Conservation (phyloP, 2,888 invertebrate genomes). For the Pollenia griseotomentosa region DNA sequence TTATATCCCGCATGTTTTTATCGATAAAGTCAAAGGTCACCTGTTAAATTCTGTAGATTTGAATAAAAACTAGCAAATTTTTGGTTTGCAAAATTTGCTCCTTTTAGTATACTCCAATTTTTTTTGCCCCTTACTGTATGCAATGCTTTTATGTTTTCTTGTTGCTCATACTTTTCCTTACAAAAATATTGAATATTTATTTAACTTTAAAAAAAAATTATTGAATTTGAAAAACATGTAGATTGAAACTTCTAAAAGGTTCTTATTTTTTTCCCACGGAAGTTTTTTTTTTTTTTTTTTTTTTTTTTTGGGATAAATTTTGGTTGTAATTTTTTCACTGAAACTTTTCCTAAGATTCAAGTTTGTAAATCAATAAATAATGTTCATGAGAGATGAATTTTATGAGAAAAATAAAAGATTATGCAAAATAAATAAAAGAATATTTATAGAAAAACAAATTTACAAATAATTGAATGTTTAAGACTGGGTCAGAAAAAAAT, state of each 20-base stretch:
- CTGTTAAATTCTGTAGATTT: no score
- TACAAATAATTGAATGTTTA: slow-evolving; percentile 41
- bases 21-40: no score
- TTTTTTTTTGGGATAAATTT: not conserved
- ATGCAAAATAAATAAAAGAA: not conserved
- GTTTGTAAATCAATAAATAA: slow-evolving; percentile 48
- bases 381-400: slow-evolving; percentile 12
- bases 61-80: no score
- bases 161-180: not conserved
- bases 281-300: not conserved
- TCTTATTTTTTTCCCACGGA: not conserved
- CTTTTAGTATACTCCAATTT: no score
- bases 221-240: slow-evolving; percentile 49
- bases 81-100: no score
- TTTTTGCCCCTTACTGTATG: no score
- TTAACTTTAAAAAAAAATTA: slow-evolving; percentile 27
- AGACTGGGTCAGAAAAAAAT: not conserved
- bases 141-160: not conserved
- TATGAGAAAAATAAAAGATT: not conserved
- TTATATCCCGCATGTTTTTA: no score
- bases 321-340: not conserved
- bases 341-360: slow-evolving; percentile 13
- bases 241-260: slow-evolving; percentile 4
- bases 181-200: slow-evolving; percentile 30
- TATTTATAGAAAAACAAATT: slow-evolving; percentile 15